A percentile compares a stretch with the other conserved stretches of the same genome.
phyloP scores from a whole-genome alignment of 35 echinoderm and acorn worm species.

The Lytechinus variegatus region DNA sequence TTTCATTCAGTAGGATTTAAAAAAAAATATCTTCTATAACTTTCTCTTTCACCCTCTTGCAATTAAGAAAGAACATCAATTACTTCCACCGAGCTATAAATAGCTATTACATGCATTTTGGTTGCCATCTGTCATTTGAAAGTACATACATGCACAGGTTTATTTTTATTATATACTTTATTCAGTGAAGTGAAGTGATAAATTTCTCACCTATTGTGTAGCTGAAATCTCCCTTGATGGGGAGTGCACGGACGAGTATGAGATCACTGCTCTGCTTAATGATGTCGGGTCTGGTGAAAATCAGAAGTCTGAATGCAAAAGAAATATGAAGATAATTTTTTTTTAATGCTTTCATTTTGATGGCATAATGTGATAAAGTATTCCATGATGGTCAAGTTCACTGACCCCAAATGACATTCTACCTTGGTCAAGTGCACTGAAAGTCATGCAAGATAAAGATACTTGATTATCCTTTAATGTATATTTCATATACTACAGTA shows the following conservation, averaged over 20 bases:
- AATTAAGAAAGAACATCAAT: neutral
- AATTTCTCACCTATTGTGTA: constrained; percentile 36
- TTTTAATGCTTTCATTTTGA: too few relatives aligned
- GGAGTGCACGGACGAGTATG: constrained; percentile 11
- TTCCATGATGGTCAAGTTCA: too few relatives aligned
- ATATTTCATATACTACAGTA: too few relatives aligned
- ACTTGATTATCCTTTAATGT: too few relatives aligned
- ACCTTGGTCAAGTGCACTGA: too few relatives aligned
- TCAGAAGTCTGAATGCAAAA: neutral
- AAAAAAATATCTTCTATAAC: too few relatives aligned
- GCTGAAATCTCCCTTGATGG: constrained; percentile 46
- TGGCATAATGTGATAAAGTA: too few relatives aligned
- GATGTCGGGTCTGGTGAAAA: constrained; percentile 42
- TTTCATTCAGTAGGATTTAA: too few relatives aligned
- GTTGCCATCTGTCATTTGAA: neutral
- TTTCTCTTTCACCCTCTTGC: too few relatives aligned
- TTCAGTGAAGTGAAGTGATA: neutral
- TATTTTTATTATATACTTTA: too few relatives aligned
- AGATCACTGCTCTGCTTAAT: constrained; percentile 46
- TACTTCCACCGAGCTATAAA: neutral
- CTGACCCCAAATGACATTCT: too few relatives aligned
- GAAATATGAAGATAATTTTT: neutral
- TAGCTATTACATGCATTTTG: neutral
- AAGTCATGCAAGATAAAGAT: too few relatives aligned
- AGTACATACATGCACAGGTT: neutral